Conservation (phyloP, 2,888 invertebrate species). For the Cantharis lateralis region DNA sequence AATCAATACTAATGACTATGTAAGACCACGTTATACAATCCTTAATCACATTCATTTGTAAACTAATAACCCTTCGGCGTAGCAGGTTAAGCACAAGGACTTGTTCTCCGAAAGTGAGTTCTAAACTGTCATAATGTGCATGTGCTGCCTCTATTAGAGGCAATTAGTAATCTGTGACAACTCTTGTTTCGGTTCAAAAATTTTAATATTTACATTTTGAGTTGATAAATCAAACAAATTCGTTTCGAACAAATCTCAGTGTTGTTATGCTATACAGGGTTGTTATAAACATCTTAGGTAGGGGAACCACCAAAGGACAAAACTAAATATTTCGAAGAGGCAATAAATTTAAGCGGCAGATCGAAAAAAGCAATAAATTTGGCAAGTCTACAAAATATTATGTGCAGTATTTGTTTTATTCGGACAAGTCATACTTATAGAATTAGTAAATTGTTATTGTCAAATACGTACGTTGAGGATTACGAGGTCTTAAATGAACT, state of each 20-base stretch:
- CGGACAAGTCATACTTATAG: neutral
- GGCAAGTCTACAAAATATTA: neutral
- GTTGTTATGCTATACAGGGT: neutral
- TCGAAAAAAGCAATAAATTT: neutral
- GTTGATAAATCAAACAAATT: neutral
- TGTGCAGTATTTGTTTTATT: neutral
- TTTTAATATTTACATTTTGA: constrained; percentile 12
- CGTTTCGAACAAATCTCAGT: neutral
- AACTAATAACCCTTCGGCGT: constrained; percentile 48
- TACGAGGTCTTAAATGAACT: constrained; percentile 40
- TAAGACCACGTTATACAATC: neutral
- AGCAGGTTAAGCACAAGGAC: constrained; percentile 45
- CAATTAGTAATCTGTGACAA: constrained; percentile 55
- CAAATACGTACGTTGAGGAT: constrained; percentile 29
- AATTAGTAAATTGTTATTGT: constrained; percentile 6
- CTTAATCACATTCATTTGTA: constrained; percentile 16
- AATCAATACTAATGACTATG: neutral
- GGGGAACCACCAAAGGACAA: neutral
- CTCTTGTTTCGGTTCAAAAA: constrained; percentile 46
- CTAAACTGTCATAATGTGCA: constrained; percentile 54
- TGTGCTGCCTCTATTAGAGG: constrained; percentile 53
- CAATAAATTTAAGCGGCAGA: neutral
- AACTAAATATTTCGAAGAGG: neutral
- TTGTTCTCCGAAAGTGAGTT: constrained; percentile 47
- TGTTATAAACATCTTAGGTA: neutral